Base-by-base conservation (phyloP, 1,140 invertebrate species). In the Physella acuta region DNA sequence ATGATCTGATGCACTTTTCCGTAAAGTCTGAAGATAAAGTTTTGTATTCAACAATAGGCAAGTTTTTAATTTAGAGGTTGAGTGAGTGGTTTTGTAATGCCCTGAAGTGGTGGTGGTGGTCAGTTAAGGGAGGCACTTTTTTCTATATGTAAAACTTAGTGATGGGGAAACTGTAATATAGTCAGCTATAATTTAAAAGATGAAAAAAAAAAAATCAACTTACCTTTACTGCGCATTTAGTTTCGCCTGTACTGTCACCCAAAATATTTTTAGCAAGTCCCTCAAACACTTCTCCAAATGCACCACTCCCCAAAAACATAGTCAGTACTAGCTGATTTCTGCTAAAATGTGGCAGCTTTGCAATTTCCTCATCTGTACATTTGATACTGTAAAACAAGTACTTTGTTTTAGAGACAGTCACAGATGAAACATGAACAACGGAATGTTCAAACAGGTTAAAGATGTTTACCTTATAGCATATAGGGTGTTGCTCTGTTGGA, bases 251-350 rank as follows among this genome's bases (percentile, higher is more conserved):
- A 60, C 71, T 73, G 31, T 79, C 75, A 28, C 79, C 81, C 31
- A 92, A 82, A 71, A 84, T 79, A 71, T 84, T 79, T 52, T 76
- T 80, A 59, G 82, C 82, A 14, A 80, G 53, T 0, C 95, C 96
- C 87, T 97, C 93, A 81, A 92, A 97, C 1, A 98, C 96, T 85
- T 97, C 94, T 2, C 95, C 96, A 81, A 98, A 98, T n/a, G 94
- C 94, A 0, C 96, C 97, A 71, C 92, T 94, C 0, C 95, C 96
- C 49, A 98, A 85, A 79, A 95, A 94, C 81, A 94, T 94, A 0
- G 90, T 91, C 1, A 95, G 82, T 0, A 90, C 92, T 51, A 98
- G 92, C 78, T 91, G 89, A 53, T 91, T 91, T 63, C 92, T 87
- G 34, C 89, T 88, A 59, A 97, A 92, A 79, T 93, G 93, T 0